Percentiles rank a stretch among this genome's conserved stretches.
phyloP scores from a whole-genome alignment of 2,113 vertebrate species.

The Ochotona curzoniae region DNA sequence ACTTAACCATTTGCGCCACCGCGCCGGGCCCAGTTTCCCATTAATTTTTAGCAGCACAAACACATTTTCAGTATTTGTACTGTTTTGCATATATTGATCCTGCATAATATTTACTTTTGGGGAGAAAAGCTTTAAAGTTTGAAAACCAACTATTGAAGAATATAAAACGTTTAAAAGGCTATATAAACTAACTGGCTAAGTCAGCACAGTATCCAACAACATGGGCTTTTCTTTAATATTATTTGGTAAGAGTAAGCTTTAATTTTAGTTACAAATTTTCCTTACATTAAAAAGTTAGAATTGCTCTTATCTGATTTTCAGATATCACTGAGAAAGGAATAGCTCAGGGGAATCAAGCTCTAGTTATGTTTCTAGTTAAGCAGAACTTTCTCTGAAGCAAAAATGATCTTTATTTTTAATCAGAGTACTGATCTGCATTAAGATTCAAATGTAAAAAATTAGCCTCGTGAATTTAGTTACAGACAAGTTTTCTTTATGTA shows the following conservation, averaged over 20 bases:
- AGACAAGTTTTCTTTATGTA: background rate
- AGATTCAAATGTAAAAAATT: background rate
- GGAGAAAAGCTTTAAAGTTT: background rate
- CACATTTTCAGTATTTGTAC: background rate
- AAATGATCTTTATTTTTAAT: slow-evolving; percentile 3
- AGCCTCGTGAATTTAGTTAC: background rate
- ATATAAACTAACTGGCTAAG: background rate
- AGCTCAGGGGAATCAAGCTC: background rate
- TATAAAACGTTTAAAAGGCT: background rate
- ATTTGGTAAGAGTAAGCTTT: background rate
- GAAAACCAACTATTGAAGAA: background rate
- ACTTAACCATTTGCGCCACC: too few relatives aligned
- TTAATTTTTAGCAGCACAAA: background rate
- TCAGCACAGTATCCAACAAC: background rate
- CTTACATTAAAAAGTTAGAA: slow-evolving; percentile 1
- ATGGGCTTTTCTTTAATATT: background rate
- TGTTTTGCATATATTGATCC: background rate
- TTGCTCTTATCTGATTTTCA: background rate
- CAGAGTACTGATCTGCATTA: background rate
- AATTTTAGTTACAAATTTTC: slow-evolving; percentile 36
- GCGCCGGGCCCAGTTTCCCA: too few relatives aligned
- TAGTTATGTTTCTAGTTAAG: background rate
- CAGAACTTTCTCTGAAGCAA: background rate
- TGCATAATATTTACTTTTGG: background rate
- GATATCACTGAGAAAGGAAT: background rate